phyloP scores from a whole-genome alignment of 2,888 invertebrate genomes.

The Octonoba sinensis region DNA sequence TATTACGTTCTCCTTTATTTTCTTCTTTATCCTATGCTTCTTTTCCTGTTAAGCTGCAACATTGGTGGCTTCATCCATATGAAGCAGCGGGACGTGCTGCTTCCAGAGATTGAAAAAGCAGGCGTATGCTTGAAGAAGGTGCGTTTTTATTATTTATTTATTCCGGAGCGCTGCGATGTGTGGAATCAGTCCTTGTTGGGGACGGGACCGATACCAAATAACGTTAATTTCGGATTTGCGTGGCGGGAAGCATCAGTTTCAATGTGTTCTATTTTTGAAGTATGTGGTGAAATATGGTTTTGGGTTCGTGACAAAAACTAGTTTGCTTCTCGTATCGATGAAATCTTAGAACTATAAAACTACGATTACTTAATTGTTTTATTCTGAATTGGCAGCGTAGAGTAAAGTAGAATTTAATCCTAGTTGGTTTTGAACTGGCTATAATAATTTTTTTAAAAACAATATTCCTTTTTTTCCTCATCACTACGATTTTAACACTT shows the following conservation, averaged over 20 bases:
- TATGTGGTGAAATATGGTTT: too few relatives aligned
- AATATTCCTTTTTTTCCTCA: too few relatives aligned
- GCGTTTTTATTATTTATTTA: slow-evolving; percentile 59
- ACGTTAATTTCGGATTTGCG: slow-evolving; percentile 57
- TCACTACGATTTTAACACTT: too few relatives aligned
- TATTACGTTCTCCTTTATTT: slow-evolving; percentile 26
- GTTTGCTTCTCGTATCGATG: too few relatives aligned
- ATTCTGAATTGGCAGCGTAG: too few relatives aligned
- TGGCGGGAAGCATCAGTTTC: background rate
- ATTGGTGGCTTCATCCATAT: slow-evolving; percentile 52
- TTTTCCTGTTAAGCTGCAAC: slow-evolving; percentile 21
- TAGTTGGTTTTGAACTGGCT: too few relatives aligned
- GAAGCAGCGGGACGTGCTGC: slow-evolving; percentile 33
- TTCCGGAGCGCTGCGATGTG: slow-evolving; percentile 49
- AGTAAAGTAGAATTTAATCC: too few relatives aligned
- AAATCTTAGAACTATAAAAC: too few relatives aligned
- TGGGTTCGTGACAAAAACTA: too few relatives aligned
- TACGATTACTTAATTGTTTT: too few relatives aligned
- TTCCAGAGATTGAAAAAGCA: slow-evolving; percentile 20
- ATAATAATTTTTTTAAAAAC: too few relatives aligned
- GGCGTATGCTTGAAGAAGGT: slow-evolving; percentile 8
- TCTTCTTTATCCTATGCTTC: slow-evolving; percentile 6
- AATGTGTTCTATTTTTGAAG: too few relatives aligned
- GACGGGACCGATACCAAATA: slow-evolving; percentile 49
- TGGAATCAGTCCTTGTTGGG: slow-evolving; percentile 33